phyloP scores from a whole-genome alignment of 2,113 vertebrate genomes.

The Mormyrus iriodes region DNA sequence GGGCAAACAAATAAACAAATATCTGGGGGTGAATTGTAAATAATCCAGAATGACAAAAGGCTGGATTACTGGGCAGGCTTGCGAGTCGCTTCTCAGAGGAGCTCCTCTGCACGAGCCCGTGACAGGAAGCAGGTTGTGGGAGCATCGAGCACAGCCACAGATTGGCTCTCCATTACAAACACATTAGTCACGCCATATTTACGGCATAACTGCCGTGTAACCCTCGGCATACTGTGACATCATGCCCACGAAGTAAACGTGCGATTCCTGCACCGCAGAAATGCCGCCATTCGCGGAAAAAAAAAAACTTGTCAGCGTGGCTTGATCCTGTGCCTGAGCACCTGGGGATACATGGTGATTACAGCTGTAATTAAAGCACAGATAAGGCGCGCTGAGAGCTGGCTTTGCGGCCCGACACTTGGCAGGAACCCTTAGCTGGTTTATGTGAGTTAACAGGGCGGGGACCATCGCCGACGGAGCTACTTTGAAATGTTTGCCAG shows the following conservation, averaged over 20 bases:
- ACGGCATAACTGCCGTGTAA: constrained; percentile 47
- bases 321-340: neutral
- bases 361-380: constrained; percentile 21
- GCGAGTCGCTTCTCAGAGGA: constrained; percentile 24
- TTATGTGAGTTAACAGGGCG: neutral
- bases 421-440: neutral
- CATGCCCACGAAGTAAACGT: constrained; percentile 29
- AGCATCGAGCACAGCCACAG: constrained; percentile 44
- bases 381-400: neutral
- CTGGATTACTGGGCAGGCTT: constrained; percentile 37
- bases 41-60: constrained; percentile 42
- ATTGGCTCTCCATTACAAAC: constrained; percentile 52
- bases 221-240: constrained; percentile 33
- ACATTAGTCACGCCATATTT: constrained; percentile 59
- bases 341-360: constrained; percentile 8
- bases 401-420: neutral
- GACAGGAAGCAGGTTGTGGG: neutral
- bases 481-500: constrained; percentile 3
- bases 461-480: neutral
- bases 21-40: constrained; percentile 47
- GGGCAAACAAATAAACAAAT: constrained; percentile 47
- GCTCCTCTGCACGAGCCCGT: neutral
- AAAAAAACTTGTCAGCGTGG: neutral
- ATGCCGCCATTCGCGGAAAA: neutral
- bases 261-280: neutral